A percentile compares a stretch with the other conserved stretches of the same genome.
Evolutionary conservation across 2,888 invertebrate genomes (phyloP).

Genomic region (Nebria brevicollis): DNA sequence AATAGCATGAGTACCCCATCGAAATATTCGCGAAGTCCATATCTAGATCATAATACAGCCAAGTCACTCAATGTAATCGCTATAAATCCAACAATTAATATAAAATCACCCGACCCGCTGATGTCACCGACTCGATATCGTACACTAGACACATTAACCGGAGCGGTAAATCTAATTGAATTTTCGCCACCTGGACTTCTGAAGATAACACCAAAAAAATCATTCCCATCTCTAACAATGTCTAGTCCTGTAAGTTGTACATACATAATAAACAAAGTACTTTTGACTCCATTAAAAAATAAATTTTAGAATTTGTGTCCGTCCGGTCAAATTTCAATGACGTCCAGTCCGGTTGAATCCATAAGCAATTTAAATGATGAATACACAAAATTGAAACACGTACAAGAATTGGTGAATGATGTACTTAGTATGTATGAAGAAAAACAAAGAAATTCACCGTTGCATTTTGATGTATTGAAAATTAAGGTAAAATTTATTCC

Average conservation of each 20-base stretch:
- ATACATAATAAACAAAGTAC: no score
- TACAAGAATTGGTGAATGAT: background rate
- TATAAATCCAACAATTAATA: constrained; percentile 7
- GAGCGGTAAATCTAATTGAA: constrained; percentile 48
- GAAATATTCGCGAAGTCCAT: background rate
- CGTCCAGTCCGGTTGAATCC: background rate
- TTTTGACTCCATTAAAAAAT: no score
- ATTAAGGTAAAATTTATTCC: constrained; percentile 1
- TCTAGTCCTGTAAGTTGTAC: constrained; percentile 10
- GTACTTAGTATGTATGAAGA: background rate
- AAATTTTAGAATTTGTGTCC: constrained; percentile 6
- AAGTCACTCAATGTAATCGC: background rate
- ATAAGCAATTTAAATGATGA: background rate
- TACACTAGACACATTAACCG: constrained; percentile 64
- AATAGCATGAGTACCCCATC: background rate
- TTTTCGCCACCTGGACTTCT: constrained; percentile 55
- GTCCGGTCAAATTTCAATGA: background rate
- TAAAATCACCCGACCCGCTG: constrained; percentile 6
- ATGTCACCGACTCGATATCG: constrained; percentile 65
- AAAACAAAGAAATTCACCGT: background rate
- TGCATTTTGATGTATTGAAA: constrained; percentile 9
- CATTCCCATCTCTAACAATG: background rate
- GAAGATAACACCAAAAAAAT: constrained; percentile 15
- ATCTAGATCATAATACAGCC: background rate
- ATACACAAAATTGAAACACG: constrained; percentile 5